These are phyloP conservation scores for human DNA, from an alignment of 2,113 vertebrate genomes.

Conservation along the genomic window GRCh38 chr3:3186501-3187000, in stretches of 20 bases:
- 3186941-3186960: neutral
- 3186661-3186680: neutral
- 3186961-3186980: rapidly evolving
- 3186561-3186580: neutral
- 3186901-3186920: neutral
- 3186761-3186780: neutral
- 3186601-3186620: neutral
- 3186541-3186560: neutral
- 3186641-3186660: neutral
- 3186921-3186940: neutral
- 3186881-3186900: too few species aligned
- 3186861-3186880: neutral
- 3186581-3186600: neutral
- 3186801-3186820: neutral
- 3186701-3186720: neutral
- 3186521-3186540: neutral
- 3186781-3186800: neutral
- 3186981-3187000: neutral
- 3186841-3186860: neutral
- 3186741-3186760: neutral
- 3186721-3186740: neutral
- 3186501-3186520: neutral
- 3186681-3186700: neutral
- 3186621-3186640: neutral
- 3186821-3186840: neutral